Conservation (phyloP, 1,140 invertebrate species). For the Gerris buenoi region DNA sequence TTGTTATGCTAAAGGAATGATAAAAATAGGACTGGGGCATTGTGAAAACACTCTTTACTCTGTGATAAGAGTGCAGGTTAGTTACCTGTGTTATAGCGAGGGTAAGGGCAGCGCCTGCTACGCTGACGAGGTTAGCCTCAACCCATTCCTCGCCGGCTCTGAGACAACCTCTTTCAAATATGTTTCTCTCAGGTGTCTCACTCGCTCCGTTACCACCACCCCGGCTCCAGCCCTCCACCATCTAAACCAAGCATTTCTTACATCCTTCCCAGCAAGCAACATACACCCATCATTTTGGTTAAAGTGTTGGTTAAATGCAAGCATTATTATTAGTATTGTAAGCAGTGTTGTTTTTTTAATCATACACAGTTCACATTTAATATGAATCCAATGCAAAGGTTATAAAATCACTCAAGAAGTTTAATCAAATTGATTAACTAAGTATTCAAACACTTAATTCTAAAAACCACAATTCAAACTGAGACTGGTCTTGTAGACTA, state of each 20-base stretch:
- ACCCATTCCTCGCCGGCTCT: conserved; percentile 86
- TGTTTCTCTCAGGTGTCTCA: conserved; percentile 66
- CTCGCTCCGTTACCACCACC: conserved; percentile 11
- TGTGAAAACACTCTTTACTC: not conserved
- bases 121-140: conserved; percentile 74
- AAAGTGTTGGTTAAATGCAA: not conserved
- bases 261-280: conserved; percentile 23
- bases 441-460: too few species aligned
- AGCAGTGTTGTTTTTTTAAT: too few species aligned
- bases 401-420: too few species aligned
- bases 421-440: too few species aligned
- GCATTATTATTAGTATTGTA: not conserved
- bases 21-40: too few species aligned
- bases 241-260: too few species aligned
- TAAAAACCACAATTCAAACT: too few species aligned
- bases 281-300: conserved; percentile 2
- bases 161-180: conserved; percentile 87
- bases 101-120: conserved; percentile 65
- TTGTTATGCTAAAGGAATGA: too few species aligned
- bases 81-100: conserved; percentile 73
- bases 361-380: too few species aligned
- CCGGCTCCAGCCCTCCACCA: conserved; percentile 19
- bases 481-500: too few species aligned
- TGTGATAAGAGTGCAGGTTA: not conserved
- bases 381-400: too few species aligned